Percentiles rank a stretch among this genome's conserved stretches.
Conservation (phyloP, 2,888 invertebrate species). For the Cotesia congregata region DNA sequence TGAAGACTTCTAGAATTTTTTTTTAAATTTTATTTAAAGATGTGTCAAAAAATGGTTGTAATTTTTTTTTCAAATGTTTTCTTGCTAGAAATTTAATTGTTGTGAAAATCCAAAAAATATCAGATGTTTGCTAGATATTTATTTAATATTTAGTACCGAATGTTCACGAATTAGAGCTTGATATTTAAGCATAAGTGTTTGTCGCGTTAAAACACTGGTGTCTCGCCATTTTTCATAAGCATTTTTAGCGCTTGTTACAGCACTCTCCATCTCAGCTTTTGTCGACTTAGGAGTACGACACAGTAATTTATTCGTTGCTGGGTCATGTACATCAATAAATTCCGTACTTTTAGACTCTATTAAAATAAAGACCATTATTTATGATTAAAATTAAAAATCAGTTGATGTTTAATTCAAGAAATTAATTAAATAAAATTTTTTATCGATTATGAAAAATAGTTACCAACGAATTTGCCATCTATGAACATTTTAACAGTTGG, state of each 20-base stretch:
- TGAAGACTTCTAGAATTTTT: too few species aligned
- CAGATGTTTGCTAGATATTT: too few species aligned
- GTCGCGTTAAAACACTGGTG: slow-evolving; percentile 91
- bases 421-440: too few species aligned
- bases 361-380: slow-evolving; percentile 34
- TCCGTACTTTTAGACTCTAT: slow-evolving; percentile 91
- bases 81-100: neutral
- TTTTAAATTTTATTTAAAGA: too few species aligned
- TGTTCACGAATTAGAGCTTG: slow-evolving; percentile 67
- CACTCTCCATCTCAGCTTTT: slow-evolving; percentile 87
- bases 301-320: slow-evolving; percentile 90
- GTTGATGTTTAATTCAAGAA: too few species aligned
- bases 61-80: neutral
- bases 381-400: too few species aligned
- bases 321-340: slow-evolving; percentile 96
- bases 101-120: too few species aligned
- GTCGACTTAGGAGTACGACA: slow-evolving; percentile 91
- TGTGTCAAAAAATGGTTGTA: neutral
- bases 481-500: slow-evolving; percentile 94
- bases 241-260: slow-evolving; percentile 87
- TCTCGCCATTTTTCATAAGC: slow-evolving; percentile 87
- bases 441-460: slow-evolving; percentile 45
- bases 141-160: slow-evolving; percentile 47
- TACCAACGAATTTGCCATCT: slow-evolving; percentile 86
- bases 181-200: slow-evolving; percentile 91